A percentile compares a stretch with the other conserved stretches of the same genome.
phyloP scores from a whole-genome alignment of 2,797 vertebrate genomes.

The Alosa sapidissima region DNA sequence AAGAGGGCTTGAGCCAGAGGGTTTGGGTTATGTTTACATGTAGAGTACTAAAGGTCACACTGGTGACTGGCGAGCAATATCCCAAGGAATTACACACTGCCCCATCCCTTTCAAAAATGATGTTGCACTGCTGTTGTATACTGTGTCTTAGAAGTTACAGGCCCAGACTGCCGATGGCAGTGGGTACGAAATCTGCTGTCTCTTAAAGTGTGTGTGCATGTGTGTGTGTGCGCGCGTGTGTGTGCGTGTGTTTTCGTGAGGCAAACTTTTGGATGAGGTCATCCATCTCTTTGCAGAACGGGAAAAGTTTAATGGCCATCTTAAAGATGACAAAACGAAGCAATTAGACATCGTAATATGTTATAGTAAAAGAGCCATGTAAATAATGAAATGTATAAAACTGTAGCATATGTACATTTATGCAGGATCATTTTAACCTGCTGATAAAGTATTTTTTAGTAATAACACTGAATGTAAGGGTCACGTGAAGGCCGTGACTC shows the following conservation, averaged over 20 bases:
- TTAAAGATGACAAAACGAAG: constrained; percentile 71
- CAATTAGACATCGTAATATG: constrained; percentile 64
- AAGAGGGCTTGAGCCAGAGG: constrained; percentile 42
- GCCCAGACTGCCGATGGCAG: constrained; percentile 58
- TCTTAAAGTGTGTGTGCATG: constrained; percentile 34
- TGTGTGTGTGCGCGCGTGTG: constrained; percentile 32
- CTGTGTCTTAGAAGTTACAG: constrained; percentile 58
- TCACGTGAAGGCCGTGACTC: constrained; percentile 79
- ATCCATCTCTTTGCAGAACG: constrained; percentile 68
- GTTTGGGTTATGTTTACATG: constrained; percentile 68
- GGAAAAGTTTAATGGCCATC: constrained; percentile 66
- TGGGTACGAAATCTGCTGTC: constrained; percentile 65
- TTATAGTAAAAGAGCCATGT: constrained; percentile 85
- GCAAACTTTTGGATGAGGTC: constrained; percentile 43
- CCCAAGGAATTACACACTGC: constrained; percentile 55
- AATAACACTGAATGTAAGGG: constrained; percentile 95
- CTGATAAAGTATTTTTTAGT: constrained; percentile 94
- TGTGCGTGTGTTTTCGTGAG: constrained; percentile 53
- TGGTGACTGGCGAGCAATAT: constrained; percentile 55
- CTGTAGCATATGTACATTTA: constrained; percentile 98
- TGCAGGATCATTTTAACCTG: constrained; percentile 83
- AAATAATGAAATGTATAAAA: constrained; percentile 91
- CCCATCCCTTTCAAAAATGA: constrained; percentile 53
- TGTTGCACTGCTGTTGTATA: constrained; percentile 73
- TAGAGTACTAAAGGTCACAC: constrained; percentile 44